phyloP scores from a whole-genome alignment of 2,113 vertebrate species.

The Hippocampus abdominalis region DNA sequence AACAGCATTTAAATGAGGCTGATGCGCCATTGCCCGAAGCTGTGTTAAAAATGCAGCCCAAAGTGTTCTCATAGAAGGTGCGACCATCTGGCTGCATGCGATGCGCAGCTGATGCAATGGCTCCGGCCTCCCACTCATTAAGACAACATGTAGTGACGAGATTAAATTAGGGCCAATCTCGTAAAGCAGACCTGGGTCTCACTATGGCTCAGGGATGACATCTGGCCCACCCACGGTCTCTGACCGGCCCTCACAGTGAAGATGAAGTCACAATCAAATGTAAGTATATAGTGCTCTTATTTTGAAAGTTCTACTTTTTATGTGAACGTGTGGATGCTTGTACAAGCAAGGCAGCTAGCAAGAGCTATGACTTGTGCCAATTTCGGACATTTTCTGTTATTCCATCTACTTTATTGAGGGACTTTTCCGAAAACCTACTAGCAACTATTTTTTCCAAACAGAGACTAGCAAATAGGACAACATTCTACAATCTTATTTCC shows the following conservation, averaged over 20 bases:
- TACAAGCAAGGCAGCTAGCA: too few species aligned
- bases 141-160: neutral
- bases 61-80: slow-evolving; percentile 36
- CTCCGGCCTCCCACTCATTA: slow-evolving; percentile 12
- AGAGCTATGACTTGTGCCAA: too few species aligned
- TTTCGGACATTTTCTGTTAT: too few species aligned
- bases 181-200: neutral
- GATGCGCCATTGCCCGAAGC: slow-evolving; percentile 33
- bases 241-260: neutral
- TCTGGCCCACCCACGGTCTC: neutral
- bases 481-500: too few species aligned
- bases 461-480: too few species aligned
- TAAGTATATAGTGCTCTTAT: too few species aligned
- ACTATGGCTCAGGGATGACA: neutral
- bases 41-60: slow-evolving; percentile 31
- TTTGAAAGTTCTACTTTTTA: too few species aligned
- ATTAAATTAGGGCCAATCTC: neutral
- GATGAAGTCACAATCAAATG: too few species aligned
- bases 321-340: too few species aligned
- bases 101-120: slow-evolving; percentile 40
- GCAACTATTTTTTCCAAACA: too few species aligned
- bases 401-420: too few species aligned
- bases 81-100: slow-evolving; percentile 44
- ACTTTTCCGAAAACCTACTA: too few species aligned
- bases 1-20: slow-evolving; percentile 33